Base-by-base conservation (phyloP, 1,140 invertebrate species). In the Drosophila kepulauana region DNA sequence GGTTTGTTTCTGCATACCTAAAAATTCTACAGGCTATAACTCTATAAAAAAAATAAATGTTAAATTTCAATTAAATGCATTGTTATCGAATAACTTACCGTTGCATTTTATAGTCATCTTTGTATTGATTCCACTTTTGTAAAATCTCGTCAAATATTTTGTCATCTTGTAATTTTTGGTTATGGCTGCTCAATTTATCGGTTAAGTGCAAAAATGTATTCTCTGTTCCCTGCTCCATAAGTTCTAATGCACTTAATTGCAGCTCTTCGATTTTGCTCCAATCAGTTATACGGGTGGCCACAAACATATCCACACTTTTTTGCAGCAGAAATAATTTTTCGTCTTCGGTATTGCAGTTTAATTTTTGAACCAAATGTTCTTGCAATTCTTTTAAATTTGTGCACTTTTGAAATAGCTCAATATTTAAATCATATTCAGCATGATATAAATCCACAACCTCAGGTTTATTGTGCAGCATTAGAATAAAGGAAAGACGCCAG, bases 401-500 rank as follows among this genome's bases (percentile, higher is more conserved):
- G 1, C 56, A 63, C 1, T 15, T 35, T 5, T 48, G 2, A 5
- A 79, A 46, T 2, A 48, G 10, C 1, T 59, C 30, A 1, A 61
- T 13, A 43, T 87, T 61, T 11, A 87, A 30, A 5, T 52, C 15
- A 59, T 86, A 87, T 1, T 64, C 46, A 5, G 46, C 20, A 2
- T 20, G 33, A 46, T 68, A 79, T 6, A 77, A 82, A 43, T 75
- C 46, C 5, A 45, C 10, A 5, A 33, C 11, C 1, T 61, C 8
- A 7, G 45, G 16, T 0, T 30, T 0, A 20, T 13, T 46, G 25
- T 76, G 41, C 6, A 71, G 15, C 0, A 48, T 6, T 20, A 84
- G 79, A 1, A 81, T 20, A 5, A 68, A 35, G 4, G 48, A 25
- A 13, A 87, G 43, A 5, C 79, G 75, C 82, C 82, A 86, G 79